Base-by-base conservation (phyloP, 1,140 invertebrate species). In the Augochlora pura region DNA sequence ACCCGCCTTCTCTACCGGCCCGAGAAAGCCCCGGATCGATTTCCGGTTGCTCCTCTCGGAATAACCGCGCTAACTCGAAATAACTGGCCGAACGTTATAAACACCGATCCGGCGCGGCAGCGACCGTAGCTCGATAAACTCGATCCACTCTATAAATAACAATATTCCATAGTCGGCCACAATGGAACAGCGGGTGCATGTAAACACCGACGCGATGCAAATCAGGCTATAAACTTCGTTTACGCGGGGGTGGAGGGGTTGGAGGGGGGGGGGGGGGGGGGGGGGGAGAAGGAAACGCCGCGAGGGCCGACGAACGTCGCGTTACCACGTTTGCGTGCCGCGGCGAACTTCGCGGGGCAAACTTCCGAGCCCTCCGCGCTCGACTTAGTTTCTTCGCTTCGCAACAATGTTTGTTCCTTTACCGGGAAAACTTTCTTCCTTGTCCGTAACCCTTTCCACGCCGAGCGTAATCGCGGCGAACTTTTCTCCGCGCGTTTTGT, bases 121-220 rank as follows among this genome's bases (percentile, higher is more conserved):
- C 16, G 14, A 2, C 49, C 49, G 49, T n/a, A n/a, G 49, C n/a
- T 32, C 16, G 66, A 62, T 42, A 46, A 23, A 60, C 21, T 32
- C 25, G 59, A 23, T 59, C 32, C 39, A n/a, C 16, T 38, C 57
- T 70, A 77, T 62, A 49, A 70, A 77, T 77, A 77, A 69, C 1
- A 7, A 39, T 18, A 18, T 23, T 32, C 65, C 69, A 77, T 77
- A 70, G 75, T 25, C 66, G 6, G 2, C 5, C 14, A 16, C 9
- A 23, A 57, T 65, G 14, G 39, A 16, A 16, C 9, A 38, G 16
- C 65, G 42, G 16, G 52, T 39, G 12, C 38, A 39, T 42, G 38
- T 67, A 75, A 76, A 76, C 54, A 76, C n/a, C 1, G 38, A 12
- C n/a, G 5, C 39, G 42, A 16, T 68, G 27, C 25, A 32, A 68